Evolutionary conservation across 2,113 vertebrate genomes (phyloP).

Genomic region (Takifugu flavidus): DNA sequence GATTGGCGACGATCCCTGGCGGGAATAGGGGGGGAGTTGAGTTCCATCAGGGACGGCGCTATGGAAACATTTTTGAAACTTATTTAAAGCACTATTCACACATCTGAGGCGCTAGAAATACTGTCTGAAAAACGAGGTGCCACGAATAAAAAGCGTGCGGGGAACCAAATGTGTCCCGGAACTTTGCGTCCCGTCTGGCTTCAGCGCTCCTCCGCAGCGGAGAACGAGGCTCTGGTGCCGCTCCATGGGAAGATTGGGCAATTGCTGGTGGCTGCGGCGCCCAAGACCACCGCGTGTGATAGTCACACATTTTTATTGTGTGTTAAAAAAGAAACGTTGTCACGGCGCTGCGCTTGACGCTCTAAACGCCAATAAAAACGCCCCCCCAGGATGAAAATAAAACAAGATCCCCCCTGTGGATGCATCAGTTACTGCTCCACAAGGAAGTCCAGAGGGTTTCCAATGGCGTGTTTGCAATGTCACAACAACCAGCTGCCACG

Average conservation of each 20-base stretch:
- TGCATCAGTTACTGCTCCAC: conserved; percentile 16
- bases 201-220: conserved; percentile 17
- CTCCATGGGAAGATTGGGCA: conserved; percentile 77
- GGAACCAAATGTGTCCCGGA: neutral
- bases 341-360: too few relatives aligned
- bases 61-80: conserved; percentile 8
- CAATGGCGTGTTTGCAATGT: conserved; percentile 11
- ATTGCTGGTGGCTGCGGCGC: conserved; percentile 71
- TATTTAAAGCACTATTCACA: conserved; percentile 7
- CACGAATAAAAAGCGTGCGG: neutral
- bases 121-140: neutral
- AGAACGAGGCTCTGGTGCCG: conserved; percentile 79
- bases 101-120: neutral
- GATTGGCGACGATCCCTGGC: conserved; percentile 41
- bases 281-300: conserved; percentile 31
- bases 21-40: conserved; percentile 32
- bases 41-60: conserved; percentile 24
- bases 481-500: conserved; percentile 14
- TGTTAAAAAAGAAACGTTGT: too few relatives aligned
- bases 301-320: conserved; percentile 22
- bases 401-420: conserved; percentile 27
- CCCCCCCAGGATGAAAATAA: conserved; percentile 43
- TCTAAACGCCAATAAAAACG: conserved; percentile 31
- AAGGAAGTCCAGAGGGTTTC: conserved; percentile 22
- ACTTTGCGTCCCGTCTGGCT: neutral